Evolutionary conservation across 2,888 invertebrate genomes (phyloP), one percentile per base, ranked within the genome.

Genomic region (Volucella inanis): DNA sequence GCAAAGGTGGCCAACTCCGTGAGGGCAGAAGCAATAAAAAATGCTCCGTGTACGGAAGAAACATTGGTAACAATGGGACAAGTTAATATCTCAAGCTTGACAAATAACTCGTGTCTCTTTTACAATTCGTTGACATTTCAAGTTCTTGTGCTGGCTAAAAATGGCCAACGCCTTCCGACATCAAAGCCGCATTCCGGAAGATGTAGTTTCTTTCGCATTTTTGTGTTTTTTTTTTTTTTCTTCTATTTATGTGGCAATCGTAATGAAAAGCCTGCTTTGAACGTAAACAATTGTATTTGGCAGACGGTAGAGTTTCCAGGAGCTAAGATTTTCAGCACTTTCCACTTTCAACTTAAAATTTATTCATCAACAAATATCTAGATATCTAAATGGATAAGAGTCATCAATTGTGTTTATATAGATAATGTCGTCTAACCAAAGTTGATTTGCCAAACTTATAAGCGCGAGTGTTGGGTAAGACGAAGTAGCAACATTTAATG

Each of bases 81-180:
- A 71, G 75, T 85, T 85, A 85, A 85, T 85, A 80, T 76, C 76
- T 85, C 84, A 80, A 71, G 84, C 71, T 67, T 85, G 80, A 85
- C 75, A 85, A 80, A 85, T 76, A 76, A 76, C 80, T 80, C 68
- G 84, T 67, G 62, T 84, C 75, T 67, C 52, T 65, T 59, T 65
- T 54, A 57, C 71, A 54, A 75, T 70, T 79, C 55, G 65, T 85
- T 62, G 80, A 76, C 80, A 67, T 80, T 54, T 55, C 45, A 80
- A 76, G 71, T 80, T 75, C 70, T 54, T 61, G 18, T 70, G 76
- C 38, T 75, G 67, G 55, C 38, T 49, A 59, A 49, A 64, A 52
- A 45, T 59, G 62, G 52, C 41, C 57, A 79, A 64, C 55, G 54
- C 39, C 54, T 45, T 41, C 49, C 15, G 72, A 49, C 61, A 61